Evolutionary conservation across 2,888 invertebrate genomes (phyloP), one percentile per base, ranked within the genome.

Genomic region (Lacanobia wlatinum): DNA sequence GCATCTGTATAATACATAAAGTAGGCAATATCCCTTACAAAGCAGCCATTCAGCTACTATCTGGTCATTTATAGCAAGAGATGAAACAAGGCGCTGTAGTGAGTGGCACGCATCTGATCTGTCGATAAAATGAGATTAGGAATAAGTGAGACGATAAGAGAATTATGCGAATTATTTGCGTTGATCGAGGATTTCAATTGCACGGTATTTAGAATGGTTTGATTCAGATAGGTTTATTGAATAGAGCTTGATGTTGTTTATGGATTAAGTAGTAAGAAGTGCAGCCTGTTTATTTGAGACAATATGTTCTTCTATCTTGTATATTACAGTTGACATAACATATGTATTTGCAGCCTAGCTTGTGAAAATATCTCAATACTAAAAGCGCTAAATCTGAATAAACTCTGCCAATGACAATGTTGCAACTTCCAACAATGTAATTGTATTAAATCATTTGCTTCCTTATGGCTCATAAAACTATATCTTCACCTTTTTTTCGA

Each of bases 51-150:
- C 95, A 95, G 92, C 90, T 90, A 90, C 92, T 95, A 94, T 95
- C 94, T 94, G 94, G 93, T 93, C 94, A 93, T 94, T 95, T 95
- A 94, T 93, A 91, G 94, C 90, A 88, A 86, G 94, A 94, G 94
- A 95, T 94, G 95, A 95, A 95, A 95, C 94, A 93, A 94, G 92
- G 90, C 91, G 90, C 84, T 85, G 53, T 89, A 93, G 92, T 85
- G 91, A 80, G 73, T 90, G 83, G 61, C 55, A 62, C 16, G 59
- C 70, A 50, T 66, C 68, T 78, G 43, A 81, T 87, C 83, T 88
- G 87, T 90, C 91, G 92, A 91, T 88, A 89, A 89, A 73, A 88
- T 85, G 87, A 84, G 64, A 67, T 77, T 66, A 64, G 53, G 59
- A 59, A 46, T 71, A 60, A 53, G 23, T 55, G 68, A 67, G 28